A percentile compares a stretch with the other conserved stretches of the same genome.
phyloP scores from a whole-genome alignment of 2,888 invertebrate species.

The Polyommatus iphigenia region DNA sequence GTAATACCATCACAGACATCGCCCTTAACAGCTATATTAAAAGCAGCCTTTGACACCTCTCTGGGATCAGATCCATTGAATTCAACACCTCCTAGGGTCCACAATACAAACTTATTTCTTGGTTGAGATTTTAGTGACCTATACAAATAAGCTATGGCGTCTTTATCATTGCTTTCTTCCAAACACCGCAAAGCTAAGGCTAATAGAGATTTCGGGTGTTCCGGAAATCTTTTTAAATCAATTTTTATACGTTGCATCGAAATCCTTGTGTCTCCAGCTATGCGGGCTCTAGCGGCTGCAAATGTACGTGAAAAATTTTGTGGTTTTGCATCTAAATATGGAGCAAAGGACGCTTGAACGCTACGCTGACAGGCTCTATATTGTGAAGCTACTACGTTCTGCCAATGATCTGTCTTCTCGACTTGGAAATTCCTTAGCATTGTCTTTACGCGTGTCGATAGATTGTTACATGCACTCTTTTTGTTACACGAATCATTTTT shows the following conservation, averaged over 20 bases:
- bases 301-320: slow-evolving; percentile 46
- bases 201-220: slow-evolving; percentile 57
- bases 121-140: slow-evolving; percentile 54
- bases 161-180: slow-evolving; percentile 54
- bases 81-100: slow-evolving; percentile 62
- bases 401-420: slow-evolving; percentile 58
- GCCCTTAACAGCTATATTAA: slow-evolving; percentile 65
- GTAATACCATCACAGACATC: slow-evolving; percentile 63
- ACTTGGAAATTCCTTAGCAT: slow-evolving; percentile 67
- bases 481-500: slow-evolving; percentile 67
- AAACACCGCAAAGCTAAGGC: slow-evolving; percentile 60
- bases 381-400: slow-evolving; percentile 65
- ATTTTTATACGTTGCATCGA: slow-evolving; percentile 52
- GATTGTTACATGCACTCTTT: slow-evolving; percentile 66
- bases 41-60: slow-evolving; percentile 56
- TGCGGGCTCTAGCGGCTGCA: slow-evolving; percentile 58
- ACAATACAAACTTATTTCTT: slow-evolving; percentile 63
- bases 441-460: slow-evolving; percentile 61
- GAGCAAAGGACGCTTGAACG: slow-evolving; percentile 68
- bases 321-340: slow-evolving; percentile 54
- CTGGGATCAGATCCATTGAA: slow-evolving; percentile 54
- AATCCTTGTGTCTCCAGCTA: slow-evolving; percentile 58
- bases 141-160: slow-evolving; percentile 55
- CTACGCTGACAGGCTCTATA: slow-evolving; percentile 66
- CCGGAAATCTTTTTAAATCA: slow-evolving; percentile 49